Percentiles rank a stretch among this genome's conserved stretches.
Conservation (phyloP, 2,888 invertebrate genomes). For the Cheilosia variabilis region DNA sequence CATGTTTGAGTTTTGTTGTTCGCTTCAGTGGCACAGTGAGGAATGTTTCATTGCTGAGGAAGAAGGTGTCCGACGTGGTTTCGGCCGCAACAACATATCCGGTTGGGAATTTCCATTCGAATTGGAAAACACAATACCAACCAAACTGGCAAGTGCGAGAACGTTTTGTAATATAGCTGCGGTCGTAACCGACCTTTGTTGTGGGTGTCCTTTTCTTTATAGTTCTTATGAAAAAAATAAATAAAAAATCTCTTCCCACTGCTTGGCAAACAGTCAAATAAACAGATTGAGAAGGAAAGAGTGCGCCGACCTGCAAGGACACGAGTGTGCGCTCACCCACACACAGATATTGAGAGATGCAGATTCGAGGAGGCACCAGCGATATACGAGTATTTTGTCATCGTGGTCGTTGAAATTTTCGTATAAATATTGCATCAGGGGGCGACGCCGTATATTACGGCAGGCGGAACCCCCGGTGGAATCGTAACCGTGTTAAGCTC, state of each 20-base stretch:
- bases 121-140: background rate
- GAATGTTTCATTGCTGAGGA: background rate
- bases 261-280: too few relatives aligned
- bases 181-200: background rate
- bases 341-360: background rate
- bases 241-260: too few relatives aligned
- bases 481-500: constrained; percentile 64
- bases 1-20: constrained; percentile 1
- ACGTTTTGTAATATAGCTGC: background rate
- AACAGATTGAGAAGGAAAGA: too few relatives aligned
- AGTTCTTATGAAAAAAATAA: too few relatives aligned
- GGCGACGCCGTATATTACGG: background rate
- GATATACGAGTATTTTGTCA: constrained; percentile 7
- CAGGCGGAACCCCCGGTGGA: constrained; percentile 16
- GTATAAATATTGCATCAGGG: constrained; percentile 59
- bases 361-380: constrained; percentile 7
- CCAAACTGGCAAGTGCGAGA: constrained; percentile 1
- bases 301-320: too few relatives aligned
- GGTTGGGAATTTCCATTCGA: background rate
- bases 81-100: background rate
- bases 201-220: too few relatives aligned
- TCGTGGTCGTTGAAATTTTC: constrained; percentile 41
- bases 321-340: too few relatives aligned
- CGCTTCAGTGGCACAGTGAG: constrained; percentile 3
- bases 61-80: background rate